Conservation (phyloP, 2,888 invertebrate species). For the Chrysotoxum bicinctum region DNA sequence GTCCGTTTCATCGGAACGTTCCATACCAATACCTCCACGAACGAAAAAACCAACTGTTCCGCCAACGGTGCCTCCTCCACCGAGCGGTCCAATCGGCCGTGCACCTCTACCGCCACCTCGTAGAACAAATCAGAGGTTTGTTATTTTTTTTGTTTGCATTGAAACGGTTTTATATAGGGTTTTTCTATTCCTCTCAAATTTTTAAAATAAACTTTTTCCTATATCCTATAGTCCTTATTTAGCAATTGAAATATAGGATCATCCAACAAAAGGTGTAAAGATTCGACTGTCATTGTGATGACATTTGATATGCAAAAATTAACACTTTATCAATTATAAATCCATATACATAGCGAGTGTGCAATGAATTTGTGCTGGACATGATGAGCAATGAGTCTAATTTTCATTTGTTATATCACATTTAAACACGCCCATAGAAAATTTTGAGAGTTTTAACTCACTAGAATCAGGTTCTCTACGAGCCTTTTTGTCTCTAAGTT, state of each 20-base stretch:
- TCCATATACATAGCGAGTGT: no score
- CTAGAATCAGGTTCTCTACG: no score
- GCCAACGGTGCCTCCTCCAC: conserved; percentile 73
- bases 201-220: not conserved
- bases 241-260: not conserved
- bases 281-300: no score
- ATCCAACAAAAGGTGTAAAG: no score
- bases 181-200: conserved; percentile 1
- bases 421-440: no score
- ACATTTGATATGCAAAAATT: no score
- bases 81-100: conserved; percentile 75
- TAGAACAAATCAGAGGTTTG: conserved; percentile 80
- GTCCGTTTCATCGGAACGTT: conserved; percentile 78
- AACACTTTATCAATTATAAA: no score
- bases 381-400: no score
- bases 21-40: conserved; percentile 78
- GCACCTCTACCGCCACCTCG: conserved; percentile 80
- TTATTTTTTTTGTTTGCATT: conserved; percentile 63
- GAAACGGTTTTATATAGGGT: conserved; percentile 18
- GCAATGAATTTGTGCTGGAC: no score
- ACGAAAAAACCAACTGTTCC: conserved; percentile 76
- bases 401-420: no score
- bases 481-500: no score
- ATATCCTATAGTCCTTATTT: not conserved
- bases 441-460: no score